Percentiles rank a stretch among this genome's conserved stretches.
Evolutionary conservation across 2,113 vertebrate species (phyloP).

Genomic region (Burhinus bistriatus): DNA sequence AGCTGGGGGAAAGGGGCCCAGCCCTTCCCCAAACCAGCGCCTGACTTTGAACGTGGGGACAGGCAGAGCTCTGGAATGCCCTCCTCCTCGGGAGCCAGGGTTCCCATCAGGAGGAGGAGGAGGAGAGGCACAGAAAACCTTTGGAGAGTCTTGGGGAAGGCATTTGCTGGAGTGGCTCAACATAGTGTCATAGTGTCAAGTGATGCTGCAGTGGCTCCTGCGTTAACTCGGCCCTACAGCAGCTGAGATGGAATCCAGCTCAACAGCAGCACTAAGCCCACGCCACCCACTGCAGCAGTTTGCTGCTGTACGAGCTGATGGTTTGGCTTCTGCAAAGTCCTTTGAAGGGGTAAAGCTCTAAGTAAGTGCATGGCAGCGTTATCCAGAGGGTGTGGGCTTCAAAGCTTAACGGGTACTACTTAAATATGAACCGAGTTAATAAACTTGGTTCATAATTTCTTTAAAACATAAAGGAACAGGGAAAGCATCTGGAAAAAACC

Average conservation of each 20-base stretch:
- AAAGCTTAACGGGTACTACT: background rate
- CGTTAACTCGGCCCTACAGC: background rate
- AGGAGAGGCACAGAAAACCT: background rate
- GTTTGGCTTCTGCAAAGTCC: background rate
- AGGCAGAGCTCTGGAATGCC: background rate
- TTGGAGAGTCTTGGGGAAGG: background rate
- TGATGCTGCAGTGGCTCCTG: background rate
- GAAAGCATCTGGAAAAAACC: background rate
- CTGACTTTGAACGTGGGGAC: background rate
- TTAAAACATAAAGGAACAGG: background rate
- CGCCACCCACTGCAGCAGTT: background rate
- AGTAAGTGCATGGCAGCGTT: accelerated
- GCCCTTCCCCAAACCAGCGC: background rate
- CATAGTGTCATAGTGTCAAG: background rate
- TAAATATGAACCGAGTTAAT: background rate
- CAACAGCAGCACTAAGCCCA: background rate
- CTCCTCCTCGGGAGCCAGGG: background rate
- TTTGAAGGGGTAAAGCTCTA: background rate
- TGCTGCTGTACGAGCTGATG: background rate
- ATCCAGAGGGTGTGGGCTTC: background rate
- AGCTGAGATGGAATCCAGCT: background rate
- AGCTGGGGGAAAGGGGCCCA: background rate
- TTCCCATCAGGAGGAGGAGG: background rate
- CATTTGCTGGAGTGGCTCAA: background rate
- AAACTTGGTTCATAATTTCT: background rate